Evolutionary conservation across 1,140 invertebrate species (phyloP).

Genomic region (Drosophila sp.): DNA sequence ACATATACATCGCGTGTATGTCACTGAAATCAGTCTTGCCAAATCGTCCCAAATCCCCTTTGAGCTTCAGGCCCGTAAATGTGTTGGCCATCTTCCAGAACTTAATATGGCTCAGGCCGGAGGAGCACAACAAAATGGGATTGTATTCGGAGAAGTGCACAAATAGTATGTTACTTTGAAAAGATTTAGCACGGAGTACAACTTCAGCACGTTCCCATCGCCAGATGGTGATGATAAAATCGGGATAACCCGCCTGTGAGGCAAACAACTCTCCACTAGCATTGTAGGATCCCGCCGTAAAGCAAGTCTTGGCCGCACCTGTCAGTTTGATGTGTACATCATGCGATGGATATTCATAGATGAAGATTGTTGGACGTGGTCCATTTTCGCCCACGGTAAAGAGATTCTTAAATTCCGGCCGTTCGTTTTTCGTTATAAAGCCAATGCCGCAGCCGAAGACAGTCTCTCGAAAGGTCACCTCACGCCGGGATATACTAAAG

Average conservation of each 20-base stretch:
- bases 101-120: slow-evolving; percentile 92
- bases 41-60: slow-evolving; percentile 93
- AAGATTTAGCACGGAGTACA: slow-evolving; percentile 91
- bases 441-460: slow-evolving; percentile 91
- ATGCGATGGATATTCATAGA: slow-evolving; percentile 93
- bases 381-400: slow-evolving; percentile 95
- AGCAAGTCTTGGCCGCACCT: slow-evolving; percentile 90
- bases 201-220: slow-evolving; percentile 91
- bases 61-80: slow-evolving; percentile 95
- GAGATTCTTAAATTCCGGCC: slow-evolving; percentile 87
- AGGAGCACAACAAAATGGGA: slow-evolving; percentile 90
- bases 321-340: slow-evolving; percentile 89
- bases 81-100: slow-evolving; percentile 97
- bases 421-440: slow-evolving; percentile 91
- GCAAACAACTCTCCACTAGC: slow-evolving; percentile 91
- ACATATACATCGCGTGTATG: slow-evolving; percentile 92
- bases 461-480: slow-evolving; percentile 89
- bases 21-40: slow-evolving; percentile 96
- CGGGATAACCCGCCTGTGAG: slow-evolving; percentile 93
- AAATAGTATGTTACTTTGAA: slow-evolving; percentile 91
- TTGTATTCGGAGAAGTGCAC: slow-evolving; percentile 92
- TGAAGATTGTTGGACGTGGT: slow-evolving; percentile 91
- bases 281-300: slow-evolving; percentile 92
- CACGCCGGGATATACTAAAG: slow-evolving; percentile 88
- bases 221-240: slow-evolving; percentile 95